phyloP scores from a whole-genome alignment of 2,113 vertebrate genomes.

The Podarcis raffonei region DNA sequence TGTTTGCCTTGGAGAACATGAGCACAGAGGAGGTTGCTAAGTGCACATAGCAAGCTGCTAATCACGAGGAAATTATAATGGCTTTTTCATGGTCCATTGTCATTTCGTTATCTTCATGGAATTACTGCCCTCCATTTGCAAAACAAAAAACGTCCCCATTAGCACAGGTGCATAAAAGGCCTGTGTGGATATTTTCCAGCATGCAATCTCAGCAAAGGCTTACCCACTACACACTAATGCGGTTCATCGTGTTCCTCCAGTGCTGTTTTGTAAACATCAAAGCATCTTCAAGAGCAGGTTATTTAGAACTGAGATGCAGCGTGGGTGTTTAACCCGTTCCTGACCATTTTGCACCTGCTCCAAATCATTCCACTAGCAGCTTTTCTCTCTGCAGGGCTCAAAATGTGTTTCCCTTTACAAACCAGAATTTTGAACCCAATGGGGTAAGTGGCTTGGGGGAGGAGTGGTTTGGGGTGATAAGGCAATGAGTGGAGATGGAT shows the following conservation, averaged over 20 bases:
- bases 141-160: neutral
- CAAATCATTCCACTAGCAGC: no score
- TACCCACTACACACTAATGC: neutral
- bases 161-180: neutral
- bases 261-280: neutral
- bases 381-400: no score
- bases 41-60: constrained; percentile 18
- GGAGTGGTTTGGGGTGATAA: neutral
- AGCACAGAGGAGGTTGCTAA: neutral
- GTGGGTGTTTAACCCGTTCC: neutral
- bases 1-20: constrained; percentile 43
- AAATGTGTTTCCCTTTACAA: no score
- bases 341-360: neutral
- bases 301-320: neutral
- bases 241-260: neutral
- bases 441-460: neutral
- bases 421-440: neutral
- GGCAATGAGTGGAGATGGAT: neutral
- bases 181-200: neutral
- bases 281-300: neutral
- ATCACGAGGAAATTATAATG: constrained; percentile 35
- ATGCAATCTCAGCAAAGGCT: neutral
- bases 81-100: constrained; percentile 35
- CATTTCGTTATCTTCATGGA: constrained; percentile 31
- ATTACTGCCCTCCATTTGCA: constrained; percentile 27